phyloP scores from a whole-genome alignment of 1,140 invertebrate genomes.

The Wasmannia auropunctata region DNA sequence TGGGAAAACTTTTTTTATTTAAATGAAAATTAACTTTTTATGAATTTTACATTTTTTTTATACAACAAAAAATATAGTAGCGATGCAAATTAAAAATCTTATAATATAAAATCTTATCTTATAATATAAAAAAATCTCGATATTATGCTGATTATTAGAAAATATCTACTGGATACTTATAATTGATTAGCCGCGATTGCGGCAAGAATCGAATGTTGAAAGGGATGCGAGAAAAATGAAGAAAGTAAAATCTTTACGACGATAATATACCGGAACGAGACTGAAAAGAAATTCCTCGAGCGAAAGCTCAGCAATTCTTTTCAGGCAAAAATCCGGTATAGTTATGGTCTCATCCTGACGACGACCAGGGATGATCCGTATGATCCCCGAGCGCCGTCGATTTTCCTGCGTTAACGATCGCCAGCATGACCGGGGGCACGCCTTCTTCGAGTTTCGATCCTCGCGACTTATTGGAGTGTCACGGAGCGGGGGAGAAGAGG shows the following conservation, averaged over 20 bases:
- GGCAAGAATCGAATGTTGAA: neutral
- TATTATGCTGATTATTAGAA: neutral
- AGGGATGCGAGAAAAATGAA: neutral
- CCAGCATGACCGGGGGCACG: conserved; percentile 44
- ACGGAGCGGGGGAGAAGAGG: neutral
- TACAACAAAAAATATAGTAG: neutral
- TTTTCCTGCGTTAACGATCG: conserved; percentile 41
- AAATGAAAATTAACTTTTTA: neutral
- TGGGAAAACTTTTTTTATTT: neutral
- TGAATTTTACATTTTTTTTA: neutral
- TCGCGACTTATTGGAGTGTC: conserved; percentile 49
- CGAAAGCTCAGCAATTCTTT: neutral
- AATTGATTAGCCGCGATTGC: neutral
- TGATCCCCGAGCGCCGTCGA: neutral
- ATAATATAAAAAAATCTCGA: neutral
- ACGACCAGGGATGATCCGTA: neutral
- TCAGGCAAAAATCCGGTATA: conserved; percentile 15
- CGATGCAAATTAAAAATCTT: neutral
- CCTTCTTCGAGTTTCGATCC: conserved; percentile 58
- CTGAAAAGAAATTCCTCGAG: neutral
- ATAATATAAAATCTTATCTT: too few relatives aligned
- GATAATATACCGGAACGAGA: conserved; percentile 16
- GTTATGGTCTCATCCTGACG: conserved; percentile 33
- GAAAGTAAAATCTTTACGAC: neutral
- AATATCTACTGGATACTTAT: neutral